phyloP scores from a whole-genome alignment of 2,113 vertebrate genomes.

The Urocitellus parryii region DNA sequence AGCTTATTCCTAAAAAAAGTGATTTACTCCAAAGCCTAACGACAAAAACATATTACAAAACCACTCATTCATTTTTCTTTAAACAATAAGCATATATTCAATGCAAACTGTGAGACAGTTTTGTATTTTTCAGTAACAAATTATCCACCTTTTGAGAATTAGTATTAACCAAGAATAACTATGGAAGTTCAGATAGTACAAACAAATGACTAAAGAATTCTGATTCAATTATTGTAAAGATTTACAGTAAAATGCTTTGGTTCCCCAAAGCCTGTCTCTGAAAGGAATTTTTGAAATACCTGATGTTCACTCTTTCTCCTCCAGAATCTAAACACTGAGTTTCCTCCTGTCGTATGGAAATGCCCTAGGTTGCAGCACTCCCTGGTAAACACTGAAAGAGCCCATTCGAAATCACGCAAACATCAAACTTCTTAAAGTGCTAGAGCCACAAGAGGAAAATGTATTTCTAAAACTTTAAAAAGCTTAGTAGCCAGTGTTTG shows the following conservation, averaged over 20 bases:
- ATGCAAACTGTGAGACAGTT: slow-evolving; percentile 77
- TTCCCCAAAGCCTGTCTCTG: slow-evolving; percentile 37
- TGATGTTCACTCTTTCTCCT: not conserved
- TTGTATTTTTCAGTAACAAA: slow-evolving; percentile 69
- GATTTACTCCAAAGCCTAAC: slow-evolving; percentile 74
- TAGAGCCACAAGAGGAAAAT: slow-evolving; percentile 44
- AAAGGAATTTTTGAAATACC: not conserved
- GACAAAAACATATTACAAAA: slow-evolving; percentile 81
- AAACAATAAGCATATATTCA: slow-evolving; percentile 64
- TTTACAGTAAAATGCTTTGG: slow-evolving; percentile 51
- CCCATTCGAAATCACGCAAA: not conserved
- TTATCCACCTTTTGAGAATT: slow-evolving; percentile 68
- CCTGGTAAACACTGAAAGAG: not conserved
- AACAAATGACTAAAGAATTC: not conserved
- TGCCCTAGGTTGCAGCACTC: fast-evolving
- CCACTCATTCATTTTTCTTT: slow-evolving; percentile 67
- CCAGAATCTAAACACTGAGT: not conserved
- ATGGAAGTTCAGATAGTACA: not conserved
- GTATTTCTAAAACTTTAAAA: slow-evolving; percentile 68
- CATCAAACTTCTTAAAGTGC: slow-evolving; percentile 54
- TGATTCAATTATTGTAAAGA: slow-evolving; percentile 7
- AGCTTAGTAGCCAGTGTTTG: slow-evolving; percentile 63
- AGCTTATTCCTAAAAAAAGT: slow-evolving; percentile 80
- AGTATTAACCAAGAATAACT: slow-evolving; percentile 20
- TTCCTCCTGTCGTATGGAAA: not conserved